Conservation (phyloP, 1,140 invertebrate species). For the Drosophila funebris region DNA sequence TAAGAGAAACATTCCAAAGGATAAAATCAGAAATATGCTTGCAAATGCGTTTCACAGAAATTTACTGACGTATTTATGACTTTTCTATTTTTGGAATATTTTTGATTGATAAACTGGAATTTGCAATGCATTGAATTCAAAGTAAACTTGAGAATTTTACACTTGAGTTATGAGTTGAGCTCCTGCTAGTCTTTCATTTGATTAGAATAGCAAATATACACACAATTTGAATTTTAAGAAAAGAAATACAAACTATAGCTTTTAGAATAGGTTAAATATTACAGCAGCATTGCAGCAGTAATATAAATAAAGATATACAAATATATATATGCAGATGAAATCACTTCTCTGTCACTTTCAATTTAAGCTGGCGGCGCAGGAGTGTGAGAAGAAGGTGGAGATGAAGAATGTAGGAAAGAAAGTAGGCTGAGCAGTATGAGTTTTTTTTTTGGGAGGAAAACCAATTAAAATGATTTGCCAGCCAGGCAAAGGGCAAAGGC, state of each 20-base stretch:
- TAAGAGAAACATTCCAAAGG: background rate
- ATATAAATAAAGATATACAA: slow-evolving; percentile 26
- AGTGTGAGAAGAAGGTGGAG: background rate
- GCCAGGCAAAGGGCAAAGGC: slow-evolving; percentile 69
- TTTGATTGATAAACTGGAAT: too few relatives aligned
- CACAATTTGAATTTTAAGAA: slow-evolving; percentile 53
- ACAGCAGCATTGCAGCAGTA: slow-evolving; percentile 26
- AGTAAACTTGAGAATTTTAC: background rate
- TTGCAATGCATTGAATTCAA: too few relatives aligned
- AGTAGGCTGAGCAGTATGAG: background rate
- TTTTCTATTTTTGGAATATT: too few relatives aligned
- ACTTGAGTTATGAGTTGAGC: background rate
- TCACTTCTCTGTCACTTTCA: slow-evolving; percentile 55
- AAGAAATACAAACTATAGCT: slow-evolving; percentile 34
- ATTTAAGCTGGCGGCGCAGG: background rate
- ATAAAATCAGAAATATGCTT: background rate
- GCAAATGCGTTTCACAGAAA: too few relatives aligned
- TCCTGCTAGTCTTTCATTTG: background rate
- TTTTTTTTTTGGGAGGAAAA: slow-evolving; percentile 54
- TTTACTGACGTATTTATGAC: too few relatives aligned
- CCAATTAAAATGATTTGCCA: slow-evolving; percentile 80
- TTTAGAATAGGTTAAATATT: slow-evolving; percentile 49
- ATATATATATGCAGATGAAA: slow-evolving; percentile 53
- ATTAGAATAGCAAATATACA: slow-evolving; percentile 1
- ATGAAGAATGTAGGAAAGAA: too few relatives aligned